Evolutionary conservation across 1,140 invertebrate species (phyloP).

Genomic region (Cotesia glomerata): DNA sequence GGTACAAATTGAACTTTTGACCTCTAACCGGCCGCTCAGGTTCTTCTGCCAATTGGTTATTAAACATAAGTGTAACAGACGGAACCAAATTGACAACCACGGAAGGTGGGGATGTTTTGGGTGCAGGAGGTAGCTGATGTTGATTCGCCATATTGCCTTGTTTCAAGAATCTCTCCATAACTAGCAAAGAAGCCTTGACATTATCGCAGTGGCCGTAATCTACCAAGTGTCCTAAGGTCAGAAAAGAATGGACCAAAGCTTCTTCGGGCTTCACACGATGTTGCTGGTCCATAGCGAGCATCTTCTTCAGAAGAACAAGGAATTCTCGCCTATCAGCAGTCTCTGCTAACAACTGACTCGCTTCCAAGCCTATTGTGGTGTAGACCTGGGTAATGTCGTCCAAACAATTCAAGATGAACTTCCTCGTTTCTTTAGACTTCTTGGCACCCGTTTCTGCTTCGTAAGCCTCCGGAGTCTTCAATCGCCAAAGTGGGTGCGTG

Average conservation of each 20-base stretch:
- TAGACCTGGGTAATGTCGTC: slow-evolving; percentile 99
- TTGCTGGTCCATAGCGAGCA: slow-evolving; percentile 98
- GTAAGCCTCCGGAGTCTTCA: slow-evolving; percentile 98
- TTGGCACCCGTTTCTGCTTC: slow-evolving; percentile 93
- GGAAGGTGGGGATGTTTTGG: slow-evolving; percentile 67
- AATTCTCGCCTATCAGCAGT: slow-evolving; percentile 96
- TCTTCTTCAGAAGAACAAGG: slow-evolving; percentile 94
- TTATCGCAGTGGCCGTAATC: slow-evolving; percentile 97
- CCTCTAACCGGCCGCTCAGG: slow-evolving; percentile 73
- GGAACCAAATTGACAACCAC: slow-evolving; percentile 74
- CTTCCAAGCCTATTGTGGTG: slow-evolving; percentile 95
- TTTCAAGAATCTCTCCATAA: slow-evolving; percentile 89
- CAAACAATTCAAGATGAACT: slow-evolving; percentile 99
- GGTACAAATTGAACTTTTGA: slow-evolving; percentile 74
- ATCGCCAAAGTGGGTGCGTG: slow-evolving; percentile 96
- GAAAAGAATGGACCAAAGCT: slow-evolving; percentile 94
- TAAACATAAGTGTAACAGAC: slow-evolving; percentile 86
- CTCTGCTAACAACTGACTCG: slow-evolving; percentile 92
- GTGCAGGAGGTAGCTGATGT: slow-evolving; percentile 66
- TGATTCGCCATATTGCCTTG: slow-evolving; percentile 69
- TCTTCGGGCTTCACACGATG: slow-evolving; percentile 93
- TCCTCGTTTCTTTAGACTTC: slow-evolving; percentile 98
- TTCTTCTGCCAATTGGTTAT: slow-evolving; percentile 79
- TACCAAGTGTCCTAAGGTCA: slow-evolving; percentile 89
- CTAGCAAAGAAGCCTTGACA: slow-evolving; percentile 92